phyloP scores from a whole-genome alignment of 2,113 vertebrate genomes.

The Monarcha castaneiventris region DNA sequence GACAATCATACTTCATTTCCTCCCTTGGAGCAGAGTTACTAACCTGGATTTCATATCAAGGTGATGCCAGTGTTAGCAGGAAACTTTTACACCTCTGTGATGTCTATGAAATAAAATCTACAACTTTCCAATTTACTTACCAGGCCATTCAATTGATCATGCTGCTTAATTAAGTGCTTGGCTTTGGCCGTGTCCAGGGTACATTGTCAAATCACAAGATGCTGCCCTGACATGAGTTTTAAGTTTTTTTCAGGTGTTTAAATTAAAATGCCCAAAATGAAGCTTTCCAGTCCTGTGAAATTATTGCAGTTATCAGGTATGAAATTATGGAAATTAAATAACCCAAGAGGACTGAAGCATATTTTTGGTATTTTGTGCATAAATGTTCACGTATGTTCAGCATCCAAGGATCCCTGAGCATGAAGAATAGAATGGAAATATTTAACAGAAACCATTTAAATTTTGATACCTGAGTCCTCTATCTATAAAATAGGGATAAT shows the following conservation, averaged over 20 bases:
- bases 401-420: neutral
- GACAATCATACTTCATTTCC: neutral
- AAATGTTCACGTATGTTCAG: neutral
- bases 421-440: neutral
- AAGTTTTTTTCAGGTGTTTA: neutral
- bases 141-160: neutral
- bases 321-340: neutral
- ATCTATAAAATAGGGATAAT: slow-evolving; percentile 22
- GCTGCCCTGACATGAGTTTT: neutral
- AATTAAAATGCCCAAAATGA: neutral
- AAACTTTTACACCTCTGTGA: neutral
- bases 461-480: neutral
- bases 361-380: neutral
- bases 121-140: neutral
- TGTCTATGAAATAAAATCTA: neutral
- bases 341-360: neutral
- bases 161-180: neutral
- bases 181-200: neutral
- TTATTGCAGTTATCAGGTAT: neutral
- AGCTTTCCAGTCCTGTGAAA: neutral
- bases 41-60: neutral
- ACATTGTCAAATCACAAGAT: neutral
- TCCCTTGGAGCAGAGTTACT: neutral
- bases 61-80: neutral
- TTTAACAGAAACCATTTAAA: slow-evolving; percentile 19